phyloP scores from a whole-genome alignment of 1,140 invertebrate genomes.

The Drosophila obscura region DNA sequence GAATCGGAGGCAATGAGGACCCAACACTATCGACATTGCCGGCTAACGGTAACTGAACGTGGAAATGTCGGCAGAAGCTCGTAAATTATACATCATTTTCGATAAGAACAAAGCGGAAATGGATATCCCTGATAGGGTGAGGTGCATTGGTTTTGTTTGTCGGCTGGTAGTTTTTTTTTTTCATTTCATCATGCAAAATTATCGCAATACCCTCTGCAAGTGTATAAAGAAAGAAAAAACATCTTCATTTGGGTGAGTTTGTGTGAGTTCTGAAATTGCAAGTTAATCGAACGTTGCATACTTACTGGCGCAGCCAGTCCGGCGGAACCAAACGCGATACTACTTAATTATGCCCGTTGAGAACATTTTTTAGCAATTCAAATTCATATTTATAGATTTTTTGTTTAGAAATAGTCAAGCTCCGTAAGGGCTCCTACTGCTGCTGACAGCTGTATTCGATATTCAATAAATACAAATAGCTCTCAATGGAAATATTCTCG shows the following conservation, averaged over 20 bases:
- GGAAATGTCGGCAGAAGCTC: conserved; percentile 14
- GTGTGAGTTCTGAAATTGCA: conserved; percentile 21
- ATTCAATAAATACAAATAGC: conserved; percentile 27
- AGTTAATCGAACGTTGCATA: conserved; percentile 62
- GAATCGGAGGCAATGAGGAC: conserved; percentile 18
- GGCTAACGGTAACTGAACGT: conserved; percentile 13
- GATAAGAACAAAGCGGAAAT: neutral
- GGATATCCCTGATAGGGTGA: conserved; percentile 10
- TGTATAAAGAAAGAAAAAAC: neutral
- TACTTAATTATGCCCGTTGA: conserved; percentile 37
- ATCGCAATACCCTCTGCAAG: no score
- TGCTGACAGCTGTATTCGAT: conserved; percentile 25
- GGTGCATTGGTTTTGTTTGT: conserved; percentile 12
- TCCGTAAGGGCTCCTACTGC: no score
- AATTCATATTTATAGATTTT: conserved; percentile 57
- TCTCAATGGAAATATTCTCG: neutral
- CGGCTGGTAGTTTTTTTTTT: neutral
- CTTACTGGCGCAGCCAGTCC: conserved; percentile 56
- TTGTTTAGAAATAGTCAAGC: conserved; percentile 19
- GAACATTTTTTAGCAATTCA: conserved; percentile 42
- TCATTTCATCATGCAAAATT: no score
- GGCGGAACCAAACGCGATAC: conserved; percentile 45
- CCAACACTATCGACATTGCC: conserved; percentile 52
- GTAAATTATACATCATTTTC: conserved; percentile 49
- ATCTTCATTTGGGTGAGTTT: neutral